Conservation (phyloP, 2,888 invertebrate species). For the Eretmocerus hayati region DNA sequence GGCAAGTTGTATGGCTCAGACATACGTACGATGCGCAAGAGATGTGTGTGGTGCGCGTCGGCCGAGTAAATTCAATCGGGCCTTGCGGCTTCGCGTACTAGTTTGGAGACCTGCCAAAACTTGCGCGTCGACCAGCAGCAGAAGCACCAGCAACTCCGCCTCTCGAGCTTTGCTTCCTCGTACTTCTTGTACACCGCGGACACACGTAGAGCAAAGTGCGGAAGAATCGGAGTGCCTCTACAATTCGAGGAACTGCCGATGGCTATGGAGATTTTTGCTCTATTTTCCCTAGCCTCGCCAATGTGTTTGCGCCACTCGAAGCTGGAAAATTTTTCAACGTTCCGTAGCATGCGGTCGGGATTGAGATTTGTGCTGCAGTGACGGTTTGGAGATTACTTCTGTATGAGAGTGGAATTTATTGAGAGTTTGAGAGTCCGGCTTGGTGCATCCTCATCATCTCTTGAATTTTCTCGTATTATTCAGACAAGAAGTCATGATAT, state of each 20-base stretch:
- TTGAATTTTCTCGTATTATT: too few species aligned
- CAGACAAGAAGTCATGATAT: too few species aligned
- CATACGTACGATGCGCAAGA: background rate
- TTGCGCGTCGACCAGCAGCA: too few species aligned
- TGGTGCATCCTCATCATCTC: too few species aligned
- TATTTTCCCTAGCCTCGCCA: background rate
- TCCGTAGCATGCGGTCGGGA: too few species aligned
- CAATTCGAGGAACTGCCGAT: background rate
- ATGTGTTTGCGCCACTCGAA: background rate
- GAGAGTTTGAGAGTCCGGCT: too few species aligned
- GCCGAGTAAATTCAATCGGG: conserved; percentile 38
- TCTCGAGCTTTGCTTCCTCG: conserved; percentile 17
- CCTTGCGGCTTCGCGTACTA: conserved; percentile 4
- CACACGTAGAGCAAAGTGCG: too few species aligned
- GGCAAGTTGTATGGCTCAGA: background rate
- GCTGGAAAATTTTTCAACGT: conserved; percentile 13
- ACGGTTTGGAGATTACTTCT: too few species aligned
- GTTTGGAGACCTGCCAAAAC: conserved; percentile 37
- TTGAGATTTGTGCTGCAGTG: too few species aligned
- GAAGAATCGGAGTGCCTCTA: too few species aligned
- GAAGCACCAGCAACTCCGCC: conserved; percentile 1
- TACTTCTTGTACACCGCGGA: background rate
- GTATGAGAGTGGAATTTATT: too few species aligned
- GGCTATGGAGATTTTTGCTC: conserved; percentile 5
- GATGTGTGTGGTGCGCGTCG: conserved; percentile 3